Conservation (phyloP, 2,113 vertebrate genomes). For the Candoia aspera region DNA sequence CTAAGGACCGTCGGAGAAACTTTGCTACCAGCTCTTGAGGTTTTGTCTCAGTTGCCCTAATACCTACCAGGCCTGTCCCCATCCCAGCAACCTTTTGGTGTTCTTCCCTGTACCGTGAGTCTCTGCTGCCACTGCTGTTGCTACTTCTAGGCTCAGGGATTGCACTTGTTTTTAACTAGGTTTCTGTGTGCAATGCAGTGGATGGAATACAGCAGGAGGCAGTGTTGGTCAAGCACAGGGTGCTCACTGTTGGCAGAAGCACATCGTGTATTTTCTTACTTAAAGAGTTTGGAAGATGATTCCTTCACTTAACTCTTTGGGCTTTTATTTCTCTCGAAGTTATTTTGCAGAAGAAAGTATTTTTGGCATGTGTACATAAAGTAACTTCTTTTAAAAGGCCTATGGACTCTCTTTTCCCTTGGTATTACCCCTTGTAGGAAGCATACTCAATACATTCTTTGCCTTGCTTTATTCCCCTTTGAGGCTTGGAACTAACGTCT, state of each 20-base stretch:
- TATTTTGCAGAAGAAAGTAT: slow-evolving; percentile 34
- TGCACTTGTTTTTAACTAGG: slow-evolving; percentile 25
- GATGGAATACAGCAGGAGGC: not conserved
- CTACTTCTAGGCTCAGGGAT: slow-evolving; percentile 38
- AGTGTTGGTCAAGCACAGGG: not conserved
- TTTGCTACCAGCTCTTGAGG: not conserved
- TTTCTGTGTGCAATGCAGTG: slow-evolving; percentile 18
- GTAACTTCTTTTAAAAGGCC: slow-evolving; percentile 26
- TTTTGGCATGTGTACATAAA: slow-evolving; percentile 47
- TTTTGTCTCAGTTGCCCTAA: not conserved
- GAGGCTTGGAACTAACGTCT: not conserved
- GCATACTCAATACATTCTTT: not conserved
- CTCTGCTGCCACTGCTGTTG: not conserved
- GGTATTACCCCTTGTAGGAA: not conserved
- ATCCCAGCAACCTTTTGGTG: not conserved
- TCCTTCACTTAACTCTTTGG: slow-evolving; percentile 5
- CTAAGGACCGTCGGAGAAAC: not conserved
- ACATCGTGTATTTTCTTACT: slow-evolving; percentile 28
- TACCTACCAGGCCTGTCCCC: not conserved
- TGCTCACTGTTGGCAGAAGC: not conserved
- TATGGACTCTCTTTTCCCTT: not conserved
- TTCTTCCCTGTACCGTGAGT: not conserved
- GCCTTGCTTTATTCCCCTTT: not conserved
- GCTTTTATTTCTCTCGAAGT: not conserved
- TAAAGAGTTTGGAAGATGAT: slow-evolving; percentile 13